Conservation (phyloP, 2,797 vertebrate species). For the Squalus acanthias region DNA sequence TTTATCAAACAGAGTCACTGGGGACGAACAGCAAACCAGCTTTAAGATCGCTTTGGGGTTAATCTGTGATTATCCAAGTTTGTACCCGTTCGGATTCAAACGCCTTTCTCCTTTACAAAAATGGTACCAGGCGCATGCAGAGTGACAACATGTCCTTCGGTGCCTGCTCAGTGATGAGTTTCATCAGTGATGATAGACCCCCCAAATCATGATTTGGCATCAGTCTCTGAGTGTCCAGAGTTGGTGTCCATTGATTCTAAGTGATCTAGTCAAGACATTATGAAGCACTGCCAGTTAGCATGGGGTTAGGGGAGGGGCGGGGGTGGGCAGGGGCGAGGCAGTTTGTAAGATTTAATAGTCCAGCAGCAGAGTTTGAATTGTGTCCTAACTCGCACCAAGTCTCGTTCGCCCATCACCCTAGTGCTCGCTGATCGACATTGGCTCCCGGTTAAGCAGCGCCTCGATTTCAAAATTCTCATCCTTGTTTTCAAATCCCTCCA, state of each 20-base stretch:
- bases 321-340: too few species aligned
- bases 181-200: not conserved
- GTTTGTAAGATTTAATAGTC: too few species aligned
- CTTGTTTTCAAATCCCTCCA: too few species aligned
- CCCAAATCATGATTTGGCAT: not conserved
- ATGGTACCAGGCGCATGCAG: not conserved
- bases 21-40: not conserved
- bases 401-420: too few species aligned
- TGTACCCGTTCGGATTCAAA: not conserved
- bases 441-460: too few species aligned
- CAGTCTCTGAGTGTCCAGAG: not conserved
- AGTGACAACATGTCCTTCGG: not conserved
- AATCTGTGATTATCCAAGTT: too few species aligned
- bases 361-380: too few species aligned
- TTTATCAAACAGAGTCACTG: not conserved
- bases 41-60: not conserved
- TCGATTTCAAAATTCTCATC: too few species aligned
- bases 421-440: too few species aligned
- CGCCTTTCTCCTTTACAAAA: not conserved
- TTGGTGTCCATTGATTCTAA: not conserved
- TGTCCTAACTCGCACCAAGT: too few species aligned
- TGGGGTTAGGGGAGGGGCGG: too few species aligned
- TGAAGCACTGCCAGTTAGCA: too few species aligned
- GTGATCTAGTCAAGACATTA: not conserved
- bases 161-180: not conserved